These are phyloP conservation scores for Mastomys coucha DNA, from an alignment of 2,113 vertebrate species.

Conservation along the genomic window DNA sequence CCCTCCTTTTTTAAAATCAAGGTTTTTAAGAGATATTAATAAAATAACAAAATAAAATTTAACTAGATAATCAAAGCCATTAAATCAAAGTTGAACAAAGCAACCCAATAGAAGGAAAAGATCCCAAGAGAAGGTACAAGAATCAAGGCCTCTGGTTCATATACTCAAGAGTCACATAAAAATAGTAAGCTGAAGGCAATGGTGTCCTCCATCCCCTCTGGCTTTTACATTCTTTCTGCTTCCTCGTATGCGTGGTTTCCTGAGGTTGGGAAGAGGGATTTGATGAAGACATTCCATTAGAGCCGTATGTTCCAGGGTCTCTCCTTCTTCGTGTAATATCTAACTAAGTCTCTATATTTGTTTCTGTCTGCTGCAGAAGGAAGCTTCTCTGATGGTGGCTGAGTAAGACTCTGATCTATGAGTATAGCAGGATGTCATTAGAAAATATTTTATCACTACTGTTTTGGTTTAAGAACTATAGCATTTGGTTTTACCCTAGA, in stretches of 20 bases:
- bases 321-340: not conserved
- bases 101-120: not conserved
- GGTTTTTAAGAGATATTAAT: not conserved
- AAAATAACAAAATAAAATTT: not conserved
- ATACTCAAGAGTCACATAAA: not conserved
- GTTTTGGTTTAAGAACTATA: not conserved
- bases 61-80: not conserved
- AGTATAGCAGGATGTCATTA: not conserved
- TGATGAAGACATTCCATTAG: not conserved
- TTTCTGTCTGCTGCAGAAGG: not conserved
- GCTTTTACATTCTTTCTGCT: not conserved
- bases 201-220: not conserved
- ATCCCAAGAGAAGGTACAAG: not conserved
- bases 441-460: not conserved
- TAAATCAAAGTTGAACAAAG: not conserved
- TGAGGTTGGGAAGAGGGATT: not conserved
- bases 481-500: not conserved
- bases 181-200: not conserved
- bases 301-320: not conserved
- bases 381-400: not conserved
- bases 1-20: not conserved
- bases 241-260: not conserved
- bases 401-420: not conserved
- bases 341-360: not conserved
- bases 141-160: not conserved